Base-by-base conservation (phyloP, 2,888 invertebrate species). In the Nemurella pictetii region DNA sequence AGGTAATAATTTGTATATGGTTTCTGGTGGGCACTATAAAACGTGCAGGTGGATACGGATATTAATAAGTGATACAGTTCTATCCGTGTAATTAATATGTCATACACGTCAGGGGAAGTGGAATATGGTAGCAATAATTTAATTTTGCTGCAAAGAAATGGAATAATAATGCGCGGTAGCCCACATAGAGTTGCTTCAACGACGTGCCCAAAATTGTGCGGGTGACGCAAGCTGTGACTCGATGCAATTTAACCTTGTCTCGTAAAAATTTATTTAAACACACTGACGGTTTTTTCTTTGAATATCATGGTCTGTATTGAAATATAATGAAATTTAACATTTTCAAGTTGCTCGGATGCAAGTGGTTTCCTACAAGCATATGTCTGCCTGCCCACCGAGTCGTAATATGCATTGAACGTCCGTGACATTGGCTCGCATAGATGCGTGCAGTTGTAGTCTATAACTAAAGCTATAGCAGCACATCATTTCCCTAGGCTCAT, bases 61-160 rank as follows among this genome's bases (percentile, higher is more conserved):
- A 78, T 78, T 78, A 28, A 78, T 78, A 78, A 78, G 29, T 78
- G 78, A 78, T 78, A 30, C 78, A 30, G 28, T 78, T 78, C 78
- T 78, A 3, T 15, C 78, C n/a, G n/a, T n/a, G 78, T 30, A 28
- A 78, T 78, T 78, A 78, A 78, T 78, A 78, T 78, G n/a, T 29
- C 29, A 30, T n/a, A 30, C 55, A 55, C 55, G 55, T 55, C 55
- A 78, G n/a, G 28, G 78, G 78, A 78, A 78, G 78, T 78, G 15
- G 78, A 30, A 27, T 26, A 27, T 29, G 78, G n/a, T 28, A 78
- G 30, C 30, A 28, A 78, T 78, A 78, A 78, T 30, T 78, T 30
- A 78, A 78, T 78, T 27, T 28, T 2, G 28, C 78, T 12, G n/a
- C 9, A 30, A 30, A 30, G 30, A 30, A 78, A 29, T 28, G 78